A percentile compares a stretch with the other conserved stretches of the same genome.
Conservation (phyloP, 1,140 invertebrate species). For the Reticulitermes speratus region DNA sequence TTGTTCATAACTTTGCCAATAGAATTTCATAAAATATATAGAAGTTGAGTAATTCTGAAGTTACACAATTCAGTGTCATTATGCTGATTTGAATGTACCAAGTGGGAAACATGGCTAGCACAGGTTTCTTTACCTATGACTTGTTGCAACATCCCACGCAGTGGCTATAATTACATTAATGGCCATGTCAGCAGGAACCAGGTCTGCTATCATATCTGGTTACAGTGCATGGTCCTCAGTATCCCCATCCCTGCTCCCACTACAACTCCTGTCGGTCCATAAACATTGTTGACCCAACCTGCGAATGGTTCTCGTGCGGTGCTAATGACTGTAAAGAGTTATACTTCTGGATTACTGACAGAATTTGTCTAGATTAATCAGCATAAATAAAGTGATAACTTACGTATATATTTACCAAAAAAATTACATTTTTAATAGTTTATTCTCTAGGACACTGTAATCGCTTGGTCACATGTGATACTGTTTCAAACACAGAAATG, state of each 20-base stretch:
- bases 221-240: slow-evolving; percentile 66
- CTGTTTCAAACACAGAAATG: no score
- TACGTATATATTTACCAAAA: no score
- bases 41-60: no score
- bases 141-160: slow-evolving; percentile 65
- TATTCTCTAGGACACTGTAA: no score
- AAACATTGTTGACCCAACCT: slow-evolving; percentile 87
- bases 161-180: slow-evolving; percentile 76
- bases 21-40: no score
- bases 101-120: not conserved
- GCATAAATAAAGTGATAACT: no score
- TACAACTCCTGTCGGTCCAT: slow-evolving; percentile 71
- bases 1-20: no score
- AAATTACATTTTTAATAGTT: no score
- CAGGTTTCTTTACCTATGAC: not conserved
- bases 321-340: slow-evolving; percentile 63
- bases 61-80: no score
- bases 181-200: slow-evolving; percentile 81
- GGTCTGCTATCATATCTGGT: slow-evolving; percentile 62
- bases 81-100: no score
- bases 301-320: slow-evolving; percentile 68
- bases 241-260: slow-evolving; percentile 73
- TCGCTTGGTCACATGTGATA: no score
- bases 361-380: no score
- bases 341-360: slow-evolving; percentile 41